Percentiles rank a stretch among this genome's conserved stretches.
phyloP scores from a whole-genome alignment of 2,888 invertebrate genomes.

The Phragmatobia fuliginosa region DNA sequence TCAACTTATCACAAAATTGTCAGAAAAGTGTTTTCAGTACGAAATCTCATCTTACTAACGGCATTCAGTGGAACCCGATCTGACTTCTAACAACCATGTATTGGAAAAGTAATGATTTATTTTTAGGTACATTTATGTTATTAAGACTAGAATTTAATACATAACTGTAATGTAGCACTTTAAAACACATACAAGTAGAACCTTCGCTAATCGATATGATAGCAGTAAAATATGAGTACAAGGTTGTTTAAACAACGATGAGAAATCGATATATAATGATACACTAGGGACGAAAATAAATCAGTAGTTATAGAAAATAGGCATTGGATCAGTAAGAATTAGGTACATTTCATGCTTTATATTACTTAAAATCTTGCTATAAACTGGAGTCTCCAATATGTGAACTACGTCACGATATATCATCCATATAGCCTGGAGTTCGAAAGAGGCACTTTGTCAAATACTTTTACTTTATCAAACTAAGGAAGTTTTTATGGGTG shows the following conservation, averaged over 20 bases:
- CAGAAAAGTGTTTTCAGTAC: no score
- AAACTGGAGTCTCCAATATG: no score
- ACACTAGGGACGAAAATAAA: background rate
- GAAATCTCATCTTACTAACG: no score
- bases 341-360: no score
- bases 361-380: no score
- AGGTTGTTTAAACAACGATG: conserved; percentile 4
- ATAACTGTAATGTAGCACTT: conserved; percentile 14
- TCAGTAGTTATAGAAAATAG: background rate
- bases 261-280: conserved; percentile 11
- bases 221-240: conserved; percentile 12
- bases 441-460: background rate
- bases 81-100: no score
- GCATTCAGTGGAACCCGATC: no score
- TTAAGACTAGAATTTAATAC: conserved; percentile 25
- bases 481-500: background rate
- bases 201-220: conserved; percentile 24
- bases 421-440: no score
- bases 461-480: background rate
- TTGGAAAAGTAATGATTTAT: no score
- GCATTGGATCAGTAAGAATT: background rate
- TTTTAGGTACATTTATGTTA: conserved; percentile 41
- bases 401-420: no score
- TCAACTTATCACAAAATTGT: no score
- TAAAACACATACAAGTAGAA: conserved; percentile 18